Percentiles rank a stretch among this genome's conserved stretches.
Conservation (phyloP, 1,140 invertebrate genomes). For the Saccostrea cuccullata region DNA sequence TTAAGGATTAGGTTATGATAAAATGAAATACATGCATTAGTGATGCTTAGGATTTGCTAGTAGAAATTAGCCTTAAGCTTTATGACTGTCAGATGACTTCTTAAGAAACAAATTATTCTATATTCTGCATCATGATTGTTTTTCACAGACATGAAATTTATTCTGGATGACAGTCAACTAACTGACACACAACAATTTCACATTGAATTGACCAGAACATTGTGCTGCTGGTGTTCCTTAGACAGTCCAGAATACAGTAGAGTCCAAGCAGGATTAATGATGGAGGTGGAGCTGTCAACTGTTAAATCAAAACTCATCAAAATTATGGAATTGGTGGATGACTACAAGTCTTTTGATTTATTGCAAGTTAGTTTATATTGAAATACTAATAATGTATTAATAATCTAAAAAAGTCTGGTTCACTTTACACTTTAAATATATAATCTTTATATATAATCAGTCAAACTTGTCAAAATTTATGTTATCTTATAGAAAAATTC, state of each 20-base stretch:
- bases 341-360: constrained; percentile 56
- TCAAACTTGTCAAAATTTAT: neutral
- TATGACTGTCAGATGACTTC: too few species aligned
- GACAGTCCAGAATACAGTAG: constrained; percentile 46
- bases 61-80: too few species aligned
- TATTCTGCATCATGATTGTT: constrained; percentile 26
- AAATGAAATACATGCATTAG: too few species aligned
- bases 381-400: neutral
- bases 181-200: constrained; percentile 57
- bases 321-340: constrained; percentile 54
- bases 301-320: constrained; percentile 58
- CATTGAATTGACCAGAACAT: constrained; percentile 42
- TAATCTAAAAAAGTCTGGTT: neutral
- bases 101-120: too few species aligned
- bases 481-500: neutral
- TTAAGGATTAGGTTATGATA: too few species aligned
- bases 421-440: too few species aligned
- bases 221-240: constrained; percentile 58
- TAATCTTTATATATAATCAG: too few species aligned
- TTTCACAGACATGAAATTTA: neutral
- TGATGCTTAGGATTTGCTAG: too few species aligned
- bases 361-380: constrained; percentile 10
- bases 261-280: neutral
- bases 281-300: constrained; percentile 37
- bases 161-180: constrained; percentile 34